Evolutionary conservation across 2,797 vertebrate species (phyloP), one percentile per base, ranked within the genome.

Genomic region (Anguilla obscura): DNA sequence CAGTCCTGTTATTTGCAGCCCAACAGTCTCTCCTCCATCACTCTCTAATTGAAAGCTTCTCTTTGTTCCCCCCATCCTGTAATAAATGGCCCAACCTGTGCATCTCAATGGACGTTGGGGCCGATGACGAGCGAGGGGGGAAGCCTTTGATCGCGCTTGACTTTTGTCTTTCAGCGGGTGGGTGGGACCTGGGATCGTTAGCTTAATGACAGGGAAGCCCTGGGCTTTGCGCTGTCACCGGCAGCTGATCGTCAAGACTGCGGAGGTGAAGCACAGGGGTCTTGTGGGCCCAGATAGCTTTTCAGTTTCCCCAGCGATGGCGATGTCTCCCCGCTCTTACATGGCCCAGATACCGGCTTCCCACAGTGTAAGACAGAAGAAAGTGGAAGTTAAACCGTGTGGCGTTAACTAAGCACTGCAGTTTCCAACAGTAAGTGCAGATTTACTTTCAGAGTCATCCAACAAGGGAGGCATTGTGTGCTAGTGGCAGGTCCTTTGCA

Each of bases 121-220:
- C 60, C 85, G 85, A 88, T 71, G 33, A 80, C n/a, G 84, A 85
- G 86, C 50, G 71, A 60, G 83, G 45, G 66, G 45, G 71, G 36
- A 27, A 66, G 74, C 50, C 86, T 90, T 89, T 91, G 88, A 90
- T 88, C 74, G 63, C 76, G 60, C 54, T 86, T 58, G 71, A 74
- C 71, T 16, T 74, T 74, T 74, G 71, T 74, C 71, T 74, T 36
- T 36, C 71, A 36, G 71, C 36, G n/a, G 71, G 27, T 74, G 71
- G 30, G 71, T 2, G 33, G 71, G 71, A 36, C 33, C 33, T 16
- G 71, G 36, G 71, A 36, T 36, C 0, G 33, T 74, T 33, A 74
- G 33, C 71, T 10, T 74, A 36, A 74, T 36, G 71, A 74, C 14
- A 74, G 71, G 71, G 71, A 74, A 16, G 71, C 10, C 30, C 71